Base-by-base conservation (phyloP, 2,888 invertebrate species). In the Cepaea hortensis region DNA sequence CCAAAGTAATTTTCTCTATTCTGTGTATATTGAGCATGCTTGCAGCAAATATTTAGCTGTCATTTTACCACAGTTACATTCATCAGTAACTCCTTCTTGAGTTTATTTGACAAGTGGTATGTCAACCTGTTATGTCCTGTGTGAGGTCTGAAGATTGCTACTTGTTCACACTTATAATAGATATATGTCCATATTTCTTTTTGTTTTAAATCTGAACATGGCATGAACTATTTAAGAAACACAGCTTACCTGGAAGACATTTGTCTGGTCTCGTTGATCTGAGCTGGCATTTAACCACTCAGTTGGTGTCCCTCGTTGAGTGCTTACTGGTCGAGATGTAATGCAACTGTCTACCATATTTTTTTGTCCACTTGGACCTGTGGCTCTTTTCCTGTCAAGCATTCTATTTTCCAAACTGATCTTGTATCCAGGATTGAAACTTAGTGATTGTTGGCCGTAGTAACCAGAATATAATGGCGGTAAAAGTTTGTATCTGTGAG, bases 261-360 rank as follows among this genome's bases (percentile, higher is more conserved):
- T 76, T 5, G 46, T 23, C 23, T 65, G 65, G 55, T 70, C 11
- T 23, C 68, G 50, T 50, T 65, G 13, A 20, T 77, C 68, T 23
- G n/a, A 23, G 20, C 55, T n/a, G 5, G 50, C 23, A 11, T 20
- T 76, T 13, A 48, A 50, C 77, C 84, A 76, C 4, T 68, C 84
- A n/a, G 77, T 72, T 4, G 84, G 84, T 0, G 84, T 84, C 50
- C 84, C 76, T 23, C 70, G 62, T 5, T 35, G 62, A 9, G 84
- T 68, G 50, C 62, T 85, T 1, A 85, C 79, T 23, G 86, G 82
- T 15, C 79, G 48, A 18, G 87, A 72, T 35, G 70, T 84, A 1
- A 87, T n/a, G 5, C 80, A 65, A 80, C 50, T 80, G 9, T 87
- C 79, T 4, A 68, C 84, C 72, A 80, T 84, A 46, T 84, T 79